A percentile compares a stretch with the other conserved stretches of the same genome.
These are phyloP conservation scores for Drosophila meridionalis DNA, from an alignment of 2,888 invertebrate genomes.

Conservation along the genomic window DNA sequence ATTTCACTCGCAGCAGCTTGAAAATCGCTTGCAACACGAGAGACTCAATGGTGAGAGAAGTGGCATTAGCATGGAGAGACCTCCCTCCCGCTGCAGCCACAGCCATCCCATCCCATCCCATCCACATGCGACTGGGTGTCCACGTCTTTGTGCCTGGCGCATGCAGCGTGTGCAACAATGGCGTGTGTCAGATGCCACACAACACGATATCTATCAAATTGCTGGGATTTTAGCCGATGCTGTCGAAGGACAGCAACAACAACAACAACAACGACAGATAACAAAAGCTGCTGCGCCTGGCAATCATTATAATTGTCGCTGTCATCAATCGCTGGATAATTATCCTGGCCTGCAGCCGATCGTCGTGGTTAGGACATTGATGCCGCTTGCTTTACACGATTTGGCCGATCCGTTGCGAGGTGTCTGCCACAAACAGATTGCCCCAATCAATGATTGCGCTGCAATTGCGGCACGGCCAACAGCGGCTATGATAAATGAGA, in stretches of 20 bases:
- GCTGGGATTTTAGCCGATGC: slow-evolving; percentile 55
- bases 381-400: slow-evolving; percentile 25
- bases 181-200: slow-evolving; percentile 60
- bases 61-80: not conserved
- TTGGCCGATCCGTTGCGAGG: slow-evolving; percentile 25
- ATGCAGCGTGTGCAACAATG: slow-evolving; percentile 44
- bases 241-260: slow-evolving; percentile 1
- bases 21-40: slow-evolving; percentile 26
- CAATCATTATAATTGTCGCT: slow-evolving; percentile 49
- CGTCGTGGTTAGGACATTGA: slow-evolving; percentile 22
- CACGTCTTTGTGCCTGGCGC: slow-evolving; percentile 21
- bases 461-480: slow-evolving; percentile 1
- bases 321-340: slow-evolving; percentile 22
- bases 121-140: slow-evolving; percentile 2
- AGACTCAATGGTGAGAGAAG: slow-evolving; percentile 13
- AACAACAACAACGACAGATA: slow-evolving; percentile 4
- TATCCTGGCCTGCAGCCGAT: slow-evolving; percentile 21
- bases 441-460: slow-evolving; percentile 19
- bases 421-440: slow-evolving; percentile 30
- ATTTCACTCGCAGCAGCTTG: slow-evolving; percentile 40
- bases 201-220: slow-evolving; percentile 67
- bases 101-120: not conserved
- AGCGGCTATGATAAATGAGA: not conserved
- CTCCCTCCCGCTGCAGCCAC: not conserved
- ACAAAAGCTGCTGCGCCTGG: slow-evolving; percentile 42